A percentile compares a stretch with the other conserved stretches of the same genome.
Conservation (phyloP, 2,888 invertebrate genomes). For the Icerya purchasi region DNA sequence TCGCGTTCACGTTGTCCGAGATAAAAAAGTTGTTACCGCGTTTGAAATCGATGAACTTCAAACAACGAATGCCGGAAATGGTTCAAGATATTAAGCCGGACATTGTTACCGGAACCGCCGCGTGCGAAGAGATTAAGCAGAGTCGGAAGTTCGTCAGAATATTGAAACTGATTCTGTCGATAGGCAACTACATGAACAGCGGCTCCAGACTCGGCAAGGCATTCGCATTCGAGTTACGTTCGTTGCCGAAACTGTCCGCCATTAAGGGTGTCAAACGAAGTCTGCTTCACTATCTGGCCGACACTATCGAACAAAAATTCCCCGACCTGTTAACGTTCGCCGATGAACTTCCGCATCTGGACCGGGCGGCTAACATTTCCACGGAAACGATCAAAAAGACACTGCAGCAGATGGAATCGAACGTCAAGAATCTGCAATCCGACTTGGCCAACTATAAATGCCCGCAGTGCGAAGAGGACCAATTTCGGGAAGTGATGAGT, state of each 20-base stretch:
- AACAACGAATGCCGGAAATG: constrained; percentile 65
- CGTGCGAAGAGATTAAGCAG: constrained; percentile 77
- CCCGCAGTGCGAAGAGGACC: constrained; percentile 56
- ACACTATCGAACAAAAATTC: constrained; percentile 68
- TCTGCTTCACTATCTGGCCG: constrained; percentile 73
- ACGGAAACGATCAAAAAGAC: constrained; percentile 61
- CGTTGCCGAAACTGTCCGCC: constrained; percentile 70
- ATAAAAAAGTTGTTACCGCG: constrained; percentile 70
- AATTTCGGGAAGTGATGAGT: constrained; percentile 68
- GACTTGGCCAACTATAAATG: constrained; percentile 68
- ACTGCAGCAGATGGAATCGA: constrained; percentile 64
- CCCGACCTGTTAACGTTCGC: constrained; percentile 62
- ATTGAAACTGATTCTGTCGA: constrained; percentile 63
- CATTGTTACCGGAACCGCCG: constrained; percentile 83
- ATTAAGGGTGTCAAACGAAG: constrained; percentile 86
- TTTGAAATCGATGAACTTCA: constrained; percentile 72
- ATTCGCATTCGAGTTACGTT: constrained; percentile 90
- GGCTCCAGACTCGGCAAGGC: constrained; percentile 85
- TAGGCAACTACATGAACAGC: constrained; percentile 94
- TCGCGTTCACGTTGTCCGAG: constrained; percentile 67
- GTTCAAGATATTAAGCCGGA: constrained; percentile 75
- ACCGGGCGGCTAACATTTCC: constrained; percentile 35
- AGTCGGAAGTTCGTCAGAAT: constrained; percentile 79
- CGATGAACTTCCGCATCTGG: constrained; percentile 77
- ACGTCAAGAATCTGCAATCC: constrained; percentile 68